phyloP scores from a whole-genome alignment of 2,888 invertebrate genomes.

The Rhamnusium bicolor region DNA sequence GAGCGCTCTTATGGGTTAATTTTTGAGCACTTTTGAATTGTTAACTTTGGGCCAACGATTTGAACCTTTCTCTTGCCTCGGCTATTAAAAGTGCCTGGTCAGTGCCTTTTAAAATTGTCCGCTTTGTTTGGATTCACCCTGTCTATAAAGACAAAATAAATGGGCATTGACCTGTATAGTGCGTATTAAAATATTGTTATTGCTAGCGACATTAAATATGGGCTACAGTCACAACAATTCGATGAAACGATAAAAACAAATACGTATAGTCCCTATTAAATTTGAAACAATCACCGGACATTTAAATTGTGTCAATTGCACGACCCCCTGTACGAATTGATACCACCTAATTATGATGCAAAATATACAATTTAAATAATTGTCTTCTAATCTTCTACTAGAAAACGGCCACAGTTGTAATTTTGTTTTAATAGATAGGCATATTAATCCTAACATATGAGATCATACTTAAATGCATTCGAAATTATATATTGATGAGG shows the following conservation, averaged over 20 bases:
- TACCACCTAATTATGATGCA: neutral
- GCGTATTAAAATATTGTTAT: too few relatives aligned
- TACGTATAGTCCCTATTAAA: neutral
- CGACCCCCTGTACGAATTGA: neutral
- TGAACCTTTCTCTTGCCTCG: too few relatives aligned
- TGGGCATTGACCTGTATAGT: too few relatives aligned
- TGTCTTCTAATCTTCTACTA: neutral
- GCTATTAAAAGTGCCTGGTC: too few relatives aligned
- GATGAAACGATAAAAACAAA: neutral
- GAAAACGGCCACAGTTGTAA: neutral
- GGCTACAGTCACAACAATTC: neutral
- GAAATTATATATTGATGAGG: conserved; percentile 35
- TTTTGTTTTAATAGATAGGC: neutral
- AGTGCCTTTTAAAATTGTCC: too few relatives aligned
- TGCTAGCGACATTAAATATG: too few relatives aligned
- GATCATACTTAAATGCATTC: neutral
- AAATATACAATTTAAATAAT: conserved; percentile 12
- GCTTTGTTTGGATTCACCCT: too few relatives aligned
- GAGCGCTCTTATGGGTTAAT: too few relatives aligned
- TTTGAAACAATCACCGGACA: conserved; percentile 1
- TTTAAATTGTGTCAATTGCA: conserved; percentile 7
- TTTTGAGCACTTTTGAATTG: too few relatives aligned
- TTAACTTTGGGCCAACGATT: too few relatives aligned
- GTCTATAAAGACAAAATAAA: too few relatives aligned
- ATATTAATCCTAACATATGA: conserved; percentile 8